phyloP scores from a whole-genome alignment of 2,888 invertebrate species.

The Sthenelais limicola region DNA sequence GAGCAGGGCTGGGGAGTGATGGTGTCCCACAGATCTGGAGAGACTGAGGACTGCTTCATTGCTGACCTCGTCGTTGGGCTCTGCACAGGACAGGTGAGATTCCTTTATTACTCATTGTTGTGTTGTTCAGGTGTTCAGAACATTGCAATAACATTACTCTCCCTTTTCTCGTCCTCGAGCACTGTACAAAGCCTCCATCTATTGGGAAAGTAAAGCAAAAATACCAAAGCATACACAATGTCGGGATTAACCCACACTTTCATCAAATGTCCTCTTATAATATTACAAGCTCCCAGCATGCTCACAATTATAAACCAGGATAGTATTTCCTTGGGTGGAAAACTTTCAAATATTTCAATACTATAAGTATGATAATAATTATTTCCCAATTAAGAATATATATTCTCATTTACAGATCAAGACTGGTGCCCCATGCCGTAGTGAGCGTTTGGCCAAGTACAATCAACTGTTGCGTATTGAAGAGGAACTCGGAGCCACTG shows the following conservation, averaged over 20 bases:
- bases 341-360: too few species aligned
- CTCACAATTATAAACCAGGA: too few species aligned
- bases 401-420: slow-evolving; percentile 81
- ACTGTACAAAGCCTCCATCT: too few species aligned
- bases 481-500: slow-evolving; percentile 92
- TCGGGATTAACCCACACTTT: too few species aligned
- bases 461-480: slow-evolving; percentile 99
- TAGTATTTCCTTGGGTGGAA: too few species aligned
- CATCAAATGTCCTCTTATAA: too few species aligned
- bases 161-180: too few species aligned
- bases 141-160: not conserved
- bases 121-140: not conserved
- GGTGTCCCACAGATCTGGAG: slow-evolving; percentile 98
- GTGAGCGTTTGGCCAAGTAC: slow-evolving; percentile 98
- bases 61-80: slow-evolving; percentile 99
- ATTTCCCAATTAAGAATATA: too few species aligned
- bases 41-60: slow-evolving; percentile 99
- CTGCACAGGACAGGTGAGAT: slow-evolving; percentile 88
- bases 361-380: too few species aligned
- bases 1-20: slow-evolving; percentile 92
- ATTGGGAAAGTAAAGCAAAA: too few species aligned
- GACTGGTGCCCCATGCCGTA: slow-evolving; percentile 98
- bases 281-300: too few species aligned
- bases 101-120: not conserved
- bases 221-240: too few species aligned